Evolutionary conservation across 2,113 vertebrate species (phyloP).

Genomic region (Chrysemys picta): DNA sequence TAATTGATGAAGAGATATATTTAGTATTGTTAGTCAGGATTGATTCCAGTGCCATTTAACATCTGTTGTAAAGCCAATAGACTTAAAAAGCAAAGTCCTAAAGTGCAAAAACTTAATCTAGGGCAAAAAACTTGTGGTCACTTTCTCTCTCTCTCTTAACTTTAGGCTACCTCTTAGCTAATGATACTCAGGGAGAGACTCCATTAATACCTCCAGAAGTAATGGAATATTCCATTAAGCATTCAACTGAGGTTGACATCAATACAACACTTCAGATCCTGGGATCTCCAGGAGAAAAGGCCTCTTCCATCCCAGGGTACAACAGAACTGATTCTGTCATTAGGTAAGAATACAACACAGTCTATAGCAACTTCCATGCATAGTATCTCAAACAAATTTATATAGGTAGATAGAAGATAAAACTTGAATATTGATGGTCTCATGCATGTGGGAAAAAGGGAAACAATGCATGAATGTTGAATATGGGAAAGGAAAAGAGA

Average conservation of each 20-base stretch:
- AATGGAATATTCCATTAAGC: constrained; percentile 99
- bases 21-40: background rate
- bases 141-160: constrained; percentile 76
- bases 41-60: constrained; percentile 6
- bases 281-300: constrained; percentile 97
- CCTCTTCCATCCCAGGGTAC: constrained; percentile 96
- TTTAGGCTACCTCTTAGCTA: constrained; percentile 96
- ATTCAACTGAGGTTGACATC: constrained; percentile 97
- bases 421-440: background rate
- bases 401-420: background rate
- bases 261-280: constrained; percentile 98
- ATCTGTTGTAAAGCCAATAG: background rate
- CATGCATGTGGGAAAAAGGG: background rate
- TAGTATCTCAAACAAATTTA: constrained; percentile 7
- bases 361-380: constrained; percentile 14
- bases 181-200: constrained; percentile 99
- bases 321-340: constrained; percentile 98
- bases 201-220: constrained; percentile 97
- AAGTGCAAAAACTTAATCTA: constrained; percentile 59
- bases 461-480: background rate
- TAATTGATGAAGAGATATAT: background rate
- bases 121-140: constrained; percentile 79
- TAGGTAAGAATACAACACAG: constrained; percentile 82
- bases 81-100: background rate
- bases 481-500: background rate